phyloP scores from a whole-genome alignment of 37 sponge, comb jelly and placozoan species.

The Halichondria panicea region DNA sequence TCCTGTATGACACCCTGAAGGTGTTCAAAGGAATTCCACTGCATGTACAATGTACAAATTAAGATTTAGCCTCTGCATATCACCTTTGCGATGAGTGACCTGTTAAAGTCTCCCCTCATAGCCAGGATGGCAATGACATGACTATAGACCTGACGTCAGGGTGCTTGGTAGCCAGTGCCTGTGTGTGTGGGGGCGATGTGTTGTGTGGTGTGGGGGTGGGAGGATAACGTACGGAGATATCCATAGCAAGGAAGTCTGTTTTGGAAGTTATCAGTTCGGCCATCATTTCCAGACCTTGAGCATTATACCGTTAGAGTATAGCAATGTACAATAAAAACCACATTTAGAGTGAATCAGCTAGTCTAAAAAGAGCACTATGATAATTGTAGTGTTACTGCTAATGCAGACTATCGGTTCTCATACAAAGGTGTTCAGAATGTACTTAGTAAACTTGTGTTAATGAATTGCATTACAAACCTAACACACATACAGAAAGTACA shows the following conservation, averaged over 20 bases:
- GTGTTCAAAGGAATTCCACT: too few species aligned
- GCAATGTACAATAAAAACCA: too few species aligned
- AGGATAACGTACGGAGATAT: conserved; percentile 28
- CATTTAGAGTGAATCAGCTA: too few species aligned
- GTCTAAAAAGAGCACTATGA: too few species aligned
- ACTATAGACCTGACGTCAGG: conserved; percentile 42
- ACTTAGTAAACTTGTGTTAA: too few species aligned
- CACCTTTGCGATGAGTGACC: conserved; percentile 44
- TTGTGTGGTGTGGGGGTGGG: not conserved
- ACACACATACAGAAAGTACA: not conserved
- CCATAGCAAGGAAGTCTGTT: conserved; percentile 33
- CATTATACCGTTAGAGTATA: conserved; percentile 19
- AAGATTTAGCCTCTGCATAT: too few species aligned
- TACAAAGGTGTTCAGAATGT: too few species aligned
- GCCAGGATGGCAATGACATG: conserved; percentile 75
- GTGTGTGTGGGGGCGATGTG: not conserved
- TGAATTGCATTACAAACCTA: too few species aligned
- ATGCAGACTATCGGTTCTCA: too few species aligned
- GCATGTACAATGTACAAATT: too few species aligned
- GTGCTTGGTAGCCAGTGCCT: conserved; percentile 40
- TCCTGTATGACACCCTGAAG: too few species aligned
- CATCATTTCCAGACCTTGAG: conserved; percentile 25
- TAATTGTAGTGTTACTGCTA: too few species aligned
- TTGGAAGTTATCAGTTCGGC: conserved; percentile 32
- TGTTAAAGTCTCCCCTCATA: conserved; percentile 72